phyloP scores from a whole-genome alignment of 2,113 vertebrate genomes.

The Cricetomys ansorgei region DNA sequence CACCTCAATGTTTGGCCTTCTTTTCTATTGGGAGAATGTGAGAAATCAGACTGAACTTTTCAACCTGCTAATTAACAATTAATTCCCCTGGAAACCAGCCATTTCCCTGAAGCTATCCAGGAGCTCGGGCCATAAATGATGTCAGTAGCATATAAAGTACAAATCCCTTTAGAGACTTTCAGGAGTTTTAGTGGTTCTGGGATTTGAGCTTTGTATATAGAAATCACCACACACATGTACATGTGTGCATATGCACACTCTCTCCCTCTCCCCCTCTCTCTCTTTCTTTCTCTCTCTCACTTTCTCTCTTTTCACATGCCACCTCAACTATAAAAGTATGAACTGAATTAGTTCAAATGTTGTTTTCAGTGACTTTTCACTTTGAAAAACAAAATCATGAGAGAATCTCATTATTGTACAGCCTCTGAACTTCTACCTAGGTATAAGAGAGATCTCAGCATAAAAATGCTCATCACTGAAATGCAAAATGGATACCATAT shows the following conservation, averaged over 20 bases:
- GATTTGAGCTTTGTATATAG: neutral
- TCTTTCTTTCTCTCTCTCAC: too few relatives aligned
- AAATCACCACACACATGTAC: neutral
- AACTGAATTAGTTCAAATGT: neutral
- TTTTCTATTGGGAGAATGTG: neutral
- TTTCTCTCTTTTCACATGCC: too few relatives aligned
- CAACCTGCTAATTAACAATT: neutral
- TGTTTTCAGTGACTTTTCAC: neutral
- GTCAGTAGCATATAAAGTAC: neutral
- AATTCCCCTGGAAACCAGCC: neutral
- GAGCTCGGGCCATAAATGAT: neutral
- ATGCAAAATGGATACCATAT: neutral
- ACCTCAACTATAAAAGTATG: neutral
- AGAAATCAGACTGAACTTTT: neutral
- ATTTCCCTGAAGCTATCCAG: neutral
- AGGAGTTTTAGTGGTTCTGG: neutral
- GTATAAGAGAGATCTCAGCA: neutral
- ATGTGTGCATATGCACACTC: neutral
- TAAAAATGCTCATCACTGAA: neutral
- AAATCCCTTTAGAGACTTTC: neutral
- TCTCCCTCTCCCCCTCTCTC: too few relatives aligned
- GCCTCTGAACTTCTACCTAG: neutral
- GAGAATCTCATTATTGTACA: neutral
- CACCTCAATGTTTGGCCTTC: neutral
- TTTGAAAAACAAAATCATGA: neutral